A percentile compares a stretch with the other conserved stretches of the same genome.
Conservation (phyloP, 2,888 invertebrate species). For the Scaptomyza caliginosa region DNA sequence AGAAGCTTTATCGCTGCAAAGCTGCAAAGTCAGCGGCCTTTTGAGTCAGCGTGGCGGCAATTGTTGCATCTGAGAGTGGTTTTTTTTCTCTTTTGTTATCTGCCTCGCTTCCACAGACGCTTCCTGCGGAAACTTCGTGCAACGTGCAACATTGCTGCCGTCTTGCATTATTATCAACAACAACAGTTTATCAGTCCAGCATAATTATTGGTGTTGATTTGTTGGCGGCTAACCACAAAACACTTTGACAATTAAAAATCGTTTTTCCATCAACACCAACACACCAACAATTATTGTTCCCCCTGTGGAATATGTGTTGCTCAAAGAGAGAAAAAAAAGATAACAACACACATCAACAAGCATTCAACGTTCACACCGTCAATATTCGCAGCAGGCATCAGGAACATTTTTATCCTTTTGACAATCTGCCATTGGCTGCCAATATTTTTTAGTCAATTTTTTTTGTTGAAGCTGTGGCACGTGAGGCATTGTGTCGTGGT, state of each 20-base stretch:
- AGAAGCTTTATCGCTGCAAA: conserved; percentile 32
- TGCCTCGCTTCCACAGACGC: conserved; percentile 11
- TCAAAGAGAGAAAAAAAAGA: neutral
- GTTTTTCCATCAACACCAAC: conserved; percentile 56
- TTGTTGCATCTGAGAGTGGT: conserved; percentile 34
- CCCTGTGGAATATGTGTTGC: no score
- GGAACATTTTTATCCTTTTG: conserved; percentile 45
- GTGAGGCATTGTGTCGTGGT: conserved; percentile 45
- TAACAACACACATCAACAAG: conserved; percentile 78
- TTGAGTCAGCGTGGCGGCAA: conserved; percentile 49
- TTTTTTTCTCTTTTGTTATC: conserved; percentile 48
- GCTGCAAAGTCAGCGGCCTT: conserved; percentile 45
- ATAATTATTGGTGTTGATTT: conserved; percentile 23
- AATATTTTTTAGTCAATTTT: conserved; percentile 58
- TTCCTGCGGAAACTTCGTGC: conserved; percentile 62
- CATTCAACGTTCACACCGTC: conserved; percentile 49
- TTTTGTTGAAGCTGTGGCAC: conserved; percentile 40
- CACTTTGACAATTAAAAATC: conserved; percentile 76
- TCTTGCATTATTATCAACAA: conserved; percentile 53
- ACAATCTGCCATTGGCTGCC: conserved; percentile 73
- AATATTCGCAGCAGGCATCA: conserved; percentile 21
- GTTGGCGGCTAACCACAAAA: conserved; percentile 45
- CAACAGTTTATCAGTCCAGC: conserved; percentile 55
- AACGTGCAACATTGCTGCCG: conserved; percentile 40
- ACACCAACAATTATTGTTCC: conserved; percentile 34